phyloP scores from a whole-genome alignment of 2,113 vertebrate species.

The human (Homo sapiens) region GRCh38 chr9:123145501-123146000 shows the following conservation, averaged over 20 bases:
- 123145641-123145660: background rate
- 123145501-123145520: background rate
- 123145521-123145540: background rate
- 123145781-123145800: constrained; percentile 34
- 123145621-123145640: background rate
- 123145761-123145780: constrained; percentile 19
- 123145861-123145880: background rate
- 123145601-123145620: background rate
- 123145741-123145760: background rate
- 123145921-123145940: background rate
- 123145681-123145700: constrained; percentile 8
- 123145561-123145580: background rate
- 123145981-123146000: background rate
- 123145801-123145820: background rate
- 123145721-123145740: constrained; percentile 29
- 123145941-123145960: background rate
- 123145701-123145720: background rate
- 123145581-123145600: background rate
- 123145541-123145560: background rate
- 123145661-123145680: background rate
- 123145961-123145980: background rate
- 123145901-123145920: background rate
- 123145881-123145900: background rate
- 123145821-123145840: background rate
- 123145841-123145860: background rate